phyloP scores from a whole-genome alignment of 2,888 invertebrate species.

The Agrilus mali region DNA sequence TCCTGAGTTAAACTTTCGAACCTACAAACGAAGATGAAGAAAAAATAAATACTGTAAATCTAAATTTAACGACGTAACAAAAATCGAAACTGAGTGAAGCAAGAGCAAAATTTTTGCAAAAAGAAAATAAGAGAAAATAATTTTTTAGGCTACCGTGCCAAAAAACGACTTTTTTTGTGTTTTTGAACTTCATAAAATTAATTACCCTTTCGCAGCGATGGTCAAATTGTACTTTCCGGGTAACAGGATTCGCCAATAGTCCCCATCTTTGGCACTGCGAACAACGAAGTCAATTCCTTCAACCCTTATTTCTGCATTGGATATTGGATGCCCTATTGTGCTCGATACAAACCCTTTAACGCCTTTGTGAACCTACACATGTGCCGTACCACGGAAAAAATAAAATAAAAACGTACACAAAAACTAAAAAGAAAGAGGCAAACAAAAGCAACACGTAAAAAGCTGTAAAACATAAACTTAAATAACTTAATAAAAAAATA shows the following conservation, averaged over 20 bases:
- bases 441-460: neutral
- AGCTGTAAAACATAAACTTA: too few relatives aligned
- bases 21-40: conserved; percentile 27
- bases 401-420: conserved; percentile 1
- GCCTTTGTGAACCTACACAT: conserved; percentile 71
- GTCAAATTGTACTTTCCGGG: conserved; percentile 80
- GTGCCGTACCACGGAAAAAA: neutral
- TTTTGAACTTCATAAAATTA: conserved; percentile 15
- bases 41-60: neutral
- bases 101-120: too few relatives aligned
- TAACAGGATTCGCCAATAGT: conserved; percentile 82
- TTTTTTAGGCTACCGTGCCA: too few relatives aligned
- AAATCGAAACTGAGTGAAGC: too few relatives aligned
- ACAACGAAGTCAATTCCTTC: conserved; percentile 63
- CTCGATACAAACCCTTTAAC: conserved; percentile 76
- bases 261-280: conserved; percentile 59
- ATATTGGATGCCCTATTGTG: conserved; percentile 60
- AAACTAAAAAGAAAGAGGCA: neutral
- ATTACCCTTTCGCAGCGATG: conserved; percentile 55
- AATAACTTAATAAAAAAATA: neutral
- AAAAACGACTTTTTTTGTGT: too few relatives aligned
- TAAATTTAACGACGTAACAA: neutral
- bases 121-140: neutral
- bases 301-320: conserved; percentile 62
- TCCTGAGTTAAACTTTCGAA: conserved; percentile 50